These are phyloP conservation scores for Regulus satrapa DNA, from an alignment of 2,113 vertebrate species.

Conservation along the genomic window DNA sequence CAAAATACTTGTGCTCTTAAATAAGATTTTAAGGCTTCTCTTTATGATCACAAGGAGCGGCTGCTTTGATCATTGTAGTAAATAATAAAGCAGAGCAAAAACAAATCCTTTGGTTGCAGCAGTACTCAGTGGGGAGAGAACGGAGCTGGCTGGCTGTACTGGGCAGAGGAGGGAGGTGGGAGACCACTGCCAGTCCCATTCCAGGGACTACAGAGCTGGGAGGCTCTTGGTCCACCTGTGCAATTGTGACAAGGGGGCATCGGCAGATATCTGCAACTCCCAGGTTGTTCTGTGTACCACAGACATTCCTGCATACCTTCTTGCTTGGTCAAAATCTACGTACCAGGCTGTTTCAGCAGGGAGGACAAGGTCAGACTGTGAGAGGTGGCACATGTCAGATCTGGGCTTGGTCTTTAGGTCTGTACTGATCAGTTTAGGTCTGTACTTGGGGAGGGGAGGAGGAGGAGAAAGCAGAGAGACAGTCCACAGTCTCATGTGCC, in stretches of 20 bases:
- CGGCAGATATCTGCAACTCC: accelerated
- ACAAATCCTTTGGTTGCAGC: not conserved
- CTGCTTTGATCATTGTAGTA: not conserved
- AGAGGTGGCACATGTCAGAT: not conserved
- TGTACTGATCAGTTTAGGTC: not conserved
- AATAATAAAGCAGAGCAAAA: not conserved
- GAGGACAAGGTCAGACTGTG: not conserved
- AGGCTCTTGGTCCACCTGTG: not conserved
- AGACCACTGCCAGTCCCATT: not conserved
- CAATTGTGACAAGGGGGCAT: accelerated
- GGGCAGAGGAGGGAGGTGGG: not conserved
- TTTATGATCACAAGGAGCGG: not conserved
- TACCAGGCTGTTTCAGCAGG: not conserved
- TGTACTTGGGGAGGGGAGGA: too few relatives aligned
- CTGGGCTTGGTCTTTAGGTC: not conserved
- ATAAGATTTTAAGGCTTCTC: not conserved
- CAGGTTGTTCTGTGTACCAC: not conserved
- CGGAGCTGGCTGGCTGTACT: accelerated
- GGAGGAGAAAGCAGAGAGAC: not conserved
- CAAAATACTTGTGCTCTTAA: not conserved
- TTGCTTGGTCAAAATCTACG: not conserved
- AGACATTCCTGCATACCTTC: not conserved
- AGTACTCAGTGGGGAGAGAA: not conserved
- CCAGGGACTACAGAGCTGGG: not conserved
- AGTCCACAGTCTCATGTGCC: not conserved